These are phyloP conservation scores for Torymus texanus DNA, from an alignment of 2,888 invertebrate genomes.

Conservation along the genomic window DNA sequence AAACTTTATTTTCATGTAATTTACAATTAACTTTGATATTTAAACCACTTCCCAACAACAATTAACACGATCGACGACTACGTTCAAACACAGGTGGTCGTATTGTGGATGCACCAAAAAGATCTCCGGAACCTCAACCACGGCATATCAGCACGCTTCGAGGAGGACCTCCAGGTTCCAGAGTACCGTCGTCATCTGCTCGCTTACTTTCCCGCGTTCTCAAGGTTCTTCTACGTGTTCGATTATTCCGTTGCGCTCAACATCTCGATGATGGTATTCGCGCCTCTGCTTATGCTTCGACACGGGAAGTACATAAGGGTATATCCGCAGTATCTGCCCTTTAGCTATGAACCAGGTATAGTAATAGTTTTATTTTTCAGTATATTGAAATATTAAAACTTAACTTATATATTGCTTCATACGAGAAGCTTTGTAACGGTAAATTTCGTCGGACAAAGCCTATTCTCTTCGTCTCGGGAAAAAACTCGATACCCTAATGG, in stretches of 20 bases:
- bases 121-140: constrained; percentile 10
- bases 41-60: no score
- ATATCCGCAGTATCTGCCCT: constrained; percentile 25
- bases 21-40: no score
- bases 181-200: constrained; percentile 24
- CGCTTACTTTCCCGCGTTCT: constrained; percentile 1
- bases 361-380: not conserved
- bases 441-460: no score
- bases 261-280: constrained; percentile 1
- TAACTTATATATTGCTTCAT: no score
- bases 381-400: no score
- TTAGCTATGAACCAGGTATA: constrained; percentile 39
- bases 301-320: constrained; percentile 36
- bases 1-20: no score
- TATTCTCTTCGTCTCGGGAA: no score
- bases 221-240: constrained; percentile 17
- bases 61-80: no score
- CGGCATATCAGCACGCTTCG: constrained; percentile 21
- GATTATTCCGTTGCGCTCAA: constrained; percentile 9
- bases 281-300: constrained; percentile 9
- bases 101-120: not conserved
- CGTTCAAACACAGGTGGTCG: no score
- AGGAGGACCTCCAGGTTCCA: constrained; percentile 15
- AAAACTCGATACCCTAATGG: no score
- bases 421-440: no score